Base-by-base conservation (phyloP, 2,113 vertebrate genomes). In the Anas platyrhynchos region DNA sequence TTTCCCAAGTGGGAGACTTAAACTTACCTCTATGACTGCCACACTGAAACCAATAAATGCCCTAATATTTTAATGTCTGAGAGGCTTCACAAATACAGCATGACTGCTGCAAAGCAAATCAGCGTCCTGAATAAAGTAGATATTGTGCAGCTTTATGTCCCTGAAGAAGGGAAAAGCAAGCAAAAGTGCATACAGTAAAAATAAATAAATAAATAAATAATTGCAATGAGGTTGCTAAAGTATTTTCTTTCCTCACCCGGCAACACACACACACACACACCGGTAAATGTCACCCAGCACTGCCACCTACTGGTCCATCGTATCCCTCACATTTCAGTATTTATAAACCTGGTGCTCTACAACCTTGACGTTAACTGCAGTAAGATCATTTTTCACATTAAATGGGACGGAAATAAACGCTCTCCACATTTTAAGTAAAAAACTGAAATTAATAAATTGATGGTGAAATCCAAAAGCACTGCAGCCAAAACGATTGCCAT, bases 201-300 rank as follows among this genome's bases (percentile, higher is more conserved):
- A 44, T 44, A 44, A 17, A 17, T 44, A 44, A 44, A 16, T 44
- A 6, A 69, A 50, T 88, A 80, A 7, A 3, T 0, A 12, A 48
- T 23, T 4, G 3, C 17, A 27, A 61, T 55, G 18, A 11, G n/a
- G 44, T 38, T 2, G 4, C 9, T 38, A 26, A 7, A 6, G 5
- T 25, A 7, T 12, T n/a, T 25, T 26, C 31, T 25, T 26, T 4
- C 8, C 11, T 21, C 3, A 12, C 16, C 46, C 25, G 44, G 20
- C 34, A 5, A 13, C 9, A 4, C 5, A 2, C 6, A 29, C 6
- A 29, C 6, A 29, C 3, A 2, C 6, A n/a, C 2, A 1, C 16
- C 2, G 5, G 34, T 36, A 29, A 52, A 43, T 18, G 52, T 46
- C 79, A 78, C 38, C 12, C 31, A 3, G 1, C 3, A 6, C 34